Evolutionary conservation across 1,140 invertebrate genomes (phyloP).

Genomic region (Sitophilus oryzae): DNA sequence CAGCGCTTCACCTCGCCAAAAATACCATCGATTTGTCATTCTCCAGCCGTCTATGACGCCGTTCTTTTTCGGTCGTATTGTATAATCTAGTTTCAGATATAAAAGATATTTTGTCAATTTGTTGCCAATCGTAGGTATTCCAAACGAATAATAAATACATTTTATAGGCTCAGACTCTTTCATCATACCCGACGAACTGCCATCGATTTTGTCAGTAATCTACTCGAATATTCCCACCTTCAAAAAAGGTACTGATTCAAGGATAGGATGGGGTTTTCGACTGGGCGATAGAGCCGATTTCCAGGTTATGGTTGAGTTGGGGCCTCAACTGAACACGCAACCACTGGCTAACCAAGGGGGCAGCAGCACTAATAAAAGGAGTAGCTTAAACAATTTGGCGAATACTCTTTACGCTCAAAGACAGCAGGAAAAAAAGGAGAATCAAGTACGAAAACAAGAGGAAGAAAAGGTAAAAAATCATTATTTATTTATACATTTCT

Average conservation of each 20-base stretch:
- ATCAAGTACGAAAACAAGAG: constrained; percentile 7
- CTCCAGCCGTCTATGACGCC: too few relatives aligned
- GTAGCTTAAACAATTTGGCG: constrained; percentile 31
- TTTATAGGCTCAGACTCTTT: constrained; percentile 39
- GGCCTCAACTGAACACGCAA: constrained; percentile 65
- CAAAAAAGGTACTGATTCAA: constrained; percentile 79
- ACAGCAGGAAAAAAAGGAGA: constrained; percentile 32
- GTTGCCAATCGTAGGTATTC: too few relatives aligned
- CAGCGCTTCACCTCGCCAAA: too few relatives aligned
- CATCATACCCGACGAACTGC: constrained; percentile 70
- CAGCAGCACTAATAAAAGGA: constrained; percentile 31
- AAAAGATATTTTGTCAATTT: too few relatives aligned
- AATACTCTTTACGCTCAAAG: constrained; percentile 37
- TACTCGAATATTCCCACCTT: constrained; percentile 79
- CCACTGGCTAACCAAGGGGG: constrained; percentile 48
- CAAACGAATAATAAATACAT: too few relatives aligned
- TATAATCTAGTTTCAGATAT: too few relatives aligned
- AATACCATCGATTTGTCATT: too few relatives aligned
- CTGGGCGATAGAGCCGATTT: constrained; percentile 75
- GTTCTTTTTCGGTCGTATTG: too few relatives aligned
- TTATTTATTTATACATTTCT: not conserved
- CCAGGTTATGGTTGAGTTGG: constrained; percentile 68
- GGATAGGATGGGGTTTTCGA: constrained; percentile 70
- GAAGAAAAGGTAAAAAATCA: constrained; percentile 6
- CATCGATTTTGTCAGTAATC: constrained; percentile 65